Percentiles rank a stretch among this genome's conserved stretches.
These are phyloP conservation scores for Hofmannophila pseudospretella DNA, from an alignment of 2,888 invertebrate species.

Conservation along the genomic window DNA sequence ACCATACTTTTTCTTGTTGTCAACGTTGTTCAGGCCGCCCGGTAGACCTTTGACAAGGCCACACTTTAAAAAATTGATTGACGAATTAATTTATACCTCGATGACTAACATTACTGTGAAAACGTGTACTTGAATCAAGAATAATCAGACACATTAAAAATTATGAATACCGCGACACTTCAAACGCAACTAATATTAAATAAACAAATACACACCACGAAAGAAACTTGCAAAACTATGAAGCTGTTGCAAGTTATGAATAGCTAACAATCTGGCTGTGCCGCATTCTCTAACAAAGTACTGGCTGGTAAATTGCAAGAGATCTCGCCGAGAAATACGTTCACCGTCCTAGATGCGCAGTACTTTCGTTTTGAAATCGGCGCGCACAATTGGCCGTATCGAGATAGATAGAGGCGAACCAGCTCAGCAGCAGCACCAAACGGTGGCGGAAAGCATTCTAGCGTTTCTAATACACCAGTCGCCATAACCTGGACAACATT, in stretches of 20 bases:
- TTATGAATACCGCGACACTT: no score
- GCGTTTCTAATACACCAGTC: slow-evolving; percentile 6
- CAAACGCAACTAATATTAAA: slow-evolving; percentile 3
- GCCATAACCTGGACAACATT: slow-evolving; percentile 2
- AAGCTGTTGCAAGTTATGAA: slow-evolving; percentile 63
- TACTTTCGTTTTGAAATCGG: slow-evolving; percentile 78
- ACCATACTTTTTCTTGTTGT: no score
- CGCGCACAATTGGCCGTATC: slow-evolving; percentile 75
- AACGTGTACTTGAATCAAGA: no score
- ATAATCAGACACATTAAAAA: no score
- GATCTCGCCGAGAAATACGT: slow-evolving; percentile 73
- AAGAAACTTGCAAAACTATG: slow-evolving; percentile 47
- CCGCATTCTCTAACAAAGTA: slow-evolving; percentile 60
- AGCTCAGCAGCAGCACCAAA: slow-evolving; percentile 48
- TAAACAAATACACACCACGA: slow-evolving; percentile 42
- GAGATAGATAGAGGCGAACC: slow-evolving; percentile 52
- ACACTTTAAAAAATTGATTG: no score
- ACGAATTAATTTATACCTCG: no score
- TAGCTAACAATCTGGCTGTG: slow-evolving; percentile 61
- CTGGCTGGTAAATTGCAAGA: slow-evolving; percentile 68
- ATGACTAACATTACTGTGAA: no score
- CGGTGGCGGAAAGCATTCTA: slow-evolving; percentile 42
- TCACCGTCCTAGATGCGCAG: slow-evolving; percentile 77
- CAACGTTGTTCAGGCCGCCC: no score
- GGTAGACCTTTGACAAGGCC: no score